Conservation (phyloP, 2,888 invertebrate species). For the Leptopilina drosophilae region DNA sequence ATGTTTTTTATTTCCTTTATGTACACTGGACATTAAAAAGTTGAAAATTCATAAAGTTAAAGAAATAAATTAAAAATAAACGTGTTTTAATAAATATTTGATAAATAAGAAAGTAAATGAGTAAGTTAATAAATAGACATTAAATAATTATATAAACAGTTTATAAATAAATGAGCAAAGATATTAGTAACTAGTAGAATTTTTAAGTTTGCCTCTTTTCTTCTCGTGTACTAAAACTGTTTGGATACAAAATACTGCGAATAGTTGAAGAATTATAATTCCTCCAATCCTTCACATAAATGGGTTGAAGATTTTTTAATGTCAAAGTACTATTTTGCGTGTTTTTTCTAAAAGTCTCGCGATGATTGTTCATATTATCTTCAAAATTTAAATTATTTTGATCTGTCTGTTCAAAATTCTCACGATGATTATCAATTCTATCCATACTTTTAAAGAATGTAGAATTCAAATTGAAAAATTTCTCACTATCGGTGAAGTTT, state of each 20-base stretch:
- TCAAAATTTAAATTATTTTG: neutral
- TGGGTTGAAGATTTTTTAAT: slow-evolving; percentile 32
- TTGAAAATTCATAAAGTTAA: too few species aligned
- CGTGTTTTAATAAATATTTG: too few species aligned
- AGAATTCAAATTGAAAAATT: neutral
- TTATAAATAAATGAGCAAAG: too few species aligned
- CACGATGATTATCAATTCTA: neutral
- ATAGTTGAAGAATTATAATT: slow-evolving; percentile 59
- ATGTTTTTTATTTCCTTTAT: too few species aligned
- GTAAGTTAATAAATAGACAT: too few species aligned
- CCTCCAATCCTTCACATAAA: slow-evolving; percentile 60
- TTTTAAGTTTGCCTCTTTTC: neutral
- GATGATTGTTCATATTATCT: neutral
- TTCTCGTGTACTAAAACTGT: slow-evolving; percentile 24
- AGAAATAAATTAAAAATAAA: too few species aligned
- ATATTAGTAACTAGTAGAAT: too few species aligned
- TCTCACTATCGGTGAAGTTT: neutral
- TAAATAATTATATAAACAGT: too few species aligned
- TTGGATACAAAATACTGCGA: slow-evolving; percentile 45
- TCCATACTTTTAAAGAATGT: neutral
- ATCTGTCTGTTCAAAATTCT: neutral
- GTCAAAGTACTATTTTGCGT: slow-evolving; percentile 16
- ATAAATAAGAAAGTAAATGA: too few species aligned
- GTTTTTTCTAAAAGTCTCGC: neutral
- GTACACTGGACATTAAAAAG: too few species aligned